Base-by-base conservation (phyloP, 2,113 vertebrate species). In the Lasiurus cinereus region DNA sequence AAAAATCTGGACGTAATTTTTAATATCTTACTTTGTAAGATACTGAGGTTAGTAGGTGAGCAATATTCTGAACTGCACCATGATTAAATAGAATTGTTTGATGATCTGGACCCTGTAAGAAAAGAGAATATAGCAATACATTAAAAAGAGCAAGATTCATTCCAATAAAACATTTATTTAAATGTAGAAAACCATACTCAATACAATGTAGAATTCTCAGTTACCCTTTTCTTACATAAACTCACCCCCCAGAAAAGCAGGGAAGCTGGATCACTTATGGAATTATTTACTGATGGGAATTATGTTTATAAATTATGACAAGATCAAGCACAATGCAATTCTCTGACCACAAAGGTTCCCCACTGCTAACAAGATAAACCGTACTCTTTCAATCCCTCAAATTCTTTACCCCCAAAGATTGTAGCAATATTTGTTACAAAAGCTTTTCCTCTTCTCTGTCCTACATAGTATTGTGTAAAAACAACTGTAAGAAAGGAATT, bases 1-100 rank as follows among this genome's bases (percentile, higher is more conserved):
- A 89, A 77, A 88, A 93, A 76, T 62, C 83, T 93, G 31, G 66
- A 29, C 67, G 70, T 70, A 77, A 92, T 48, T 78, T 92, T 94
- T 72, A 46, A 94, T 22, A 39, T 59, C 97, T 97, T 98, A 99
- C 99, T 99, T 99, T 99, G 98, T 99, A 99, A 91, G 99, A 99
- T 59, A 98, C 98, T 76, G 99, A 99, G 88, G 98, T 99, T 90
- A 99, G 98, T 27, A 99, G 98, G 94, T 99, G 99, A 92, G 99
- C 99, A 1, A 99, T 99, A 98, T 99, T 99, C 98, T 99, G 99
- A 97, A 99, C 99, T 98, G 99, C 99, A 94, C 99, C 99, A 4
- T 99, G 99, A 98, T 99, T 99, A 98, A 99, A 99, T 96, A 99
- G 98, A 98, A 99, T 99, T 88, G 99, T 99, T 98, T 99, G 99